Evolutionary conservation across 2,797 vertebrate genomes (phyloP).

Genomic region (Cryptoprocta ferox): DNA sequence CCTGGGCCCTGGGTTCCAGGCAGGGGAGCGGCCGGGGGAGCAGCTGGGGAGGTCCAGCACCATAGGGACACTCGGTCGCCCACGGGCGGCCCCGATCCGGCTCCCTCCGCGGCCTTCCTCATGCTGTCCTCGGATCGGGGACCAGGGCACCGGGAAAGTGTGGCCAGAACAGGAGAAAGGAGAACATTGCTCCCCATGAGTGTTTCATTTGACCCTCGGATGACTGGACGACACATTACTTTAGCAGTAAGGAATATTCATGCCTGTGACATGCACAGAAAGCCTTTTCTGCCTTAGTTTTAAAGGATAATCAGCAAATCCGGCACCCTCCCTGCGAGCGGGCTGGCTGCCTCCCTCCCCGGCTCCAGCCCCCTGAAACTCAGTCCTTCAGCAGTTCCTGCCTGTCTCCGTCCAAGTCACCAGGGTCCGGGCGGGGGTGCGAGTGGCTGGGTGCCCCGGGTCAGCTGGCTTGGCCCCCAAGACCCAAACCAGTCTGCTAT

Average conservation of each 20-base stretch:
- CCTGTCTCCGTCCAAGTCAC: too few species aligned
- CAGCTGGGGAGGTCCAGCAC: not conserved
- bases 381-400: too few species aligned
- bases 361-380: too few species aligned
- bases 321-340: accelerated
- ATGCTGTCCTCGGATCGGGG: slow-evolving; percentile 63
- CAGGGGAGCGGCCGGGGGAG: not conserved
- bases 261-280: accelerated
- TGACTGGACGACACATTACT: accelerated
- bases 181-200: not conserved
- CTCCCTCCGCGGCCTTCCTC: not conserved
- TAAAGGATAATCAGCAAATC: too few species aligned
- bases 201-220: slow-evolving; percentile 49
- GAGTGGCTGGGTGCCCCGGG: too few species aligned
- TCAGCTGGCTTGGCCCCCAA: too few species aligned
- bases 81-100: accelerated
- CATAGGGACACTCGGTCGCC: too few species aligned
- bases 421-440: too few species aligned
- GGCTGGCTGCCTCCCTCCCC: too few species aligned
- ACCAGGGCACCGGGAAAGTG: slow-evolving; percentile 78
- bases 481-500: not conserved
- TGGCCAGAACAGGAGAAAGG: slow-evolving; percentile 64
- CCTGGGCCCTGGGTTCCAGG: too few species aligned
- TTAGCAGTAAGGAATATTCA: accelerated
- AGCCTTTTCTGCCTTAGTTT: accelerated